Percentiles rank a stretch among this genome's conserved stretches.
Evolutionary conservation across 2,888 invertebrate species (phyloP).

Genomic region (Cyaniris semiargus): DNA sequence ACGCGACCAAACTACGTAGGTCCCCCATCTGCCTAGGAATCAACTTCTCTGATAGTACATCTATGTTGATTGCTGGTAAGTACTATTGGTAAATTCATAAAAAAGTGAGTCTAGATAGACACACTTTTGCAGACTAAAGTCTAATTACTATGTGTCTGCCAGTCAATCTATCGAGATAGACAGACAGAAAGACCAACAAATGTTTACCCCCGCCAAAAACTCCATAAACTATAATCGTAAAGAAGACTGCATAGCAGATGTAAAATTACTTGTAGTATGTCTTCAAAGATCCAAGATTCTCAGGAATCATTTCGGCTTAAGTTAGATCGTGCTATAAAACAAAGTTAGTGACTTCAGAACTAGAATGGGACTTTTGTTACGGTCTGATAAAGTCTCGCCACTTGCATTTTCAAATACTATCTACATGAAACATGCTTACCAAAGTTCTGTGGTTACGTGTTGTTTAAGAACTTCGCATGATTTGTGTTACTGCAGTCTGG

Average conservation of each 20-base stretch:
- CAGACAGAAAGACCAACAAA: too few relatives aligned
- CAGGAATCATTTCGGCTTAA: conserved; percentile 4
- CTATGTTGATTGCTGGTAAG: too few relatives aligned
- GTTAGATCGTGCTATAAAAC: conserved; percentile 23
- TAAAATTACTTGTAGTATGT: not conserved
- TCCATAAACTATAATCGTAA: not conserved
- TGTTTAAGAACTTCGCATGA: conserved; percentile 2
- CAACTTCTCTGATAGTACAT: too few relatives aligned
- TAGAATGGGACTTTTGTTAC: conserved; percentile 22
- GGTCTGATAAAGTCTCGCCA: conserved; percentile 24
- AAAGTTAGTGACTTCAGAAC: conserved; percentile 20
- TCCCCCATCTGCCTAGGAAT: too few relatives aligned
- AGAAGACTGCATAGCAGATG: not conserved
- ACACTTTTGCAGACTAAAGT: too few relatives aligned
- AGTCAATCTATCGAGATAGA: too few relatives aligned
- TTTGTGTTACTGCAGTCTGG: not conserved
- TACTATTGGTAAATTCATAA: too few relatives aligned
- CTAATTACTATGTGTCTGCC: too few relatives aligned
- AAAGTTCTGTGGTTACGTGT: conserved; percentile 1
- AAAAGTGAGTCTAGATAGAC: too few relatives aligned
- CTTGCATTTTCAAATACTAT: conserved; percentile 26
- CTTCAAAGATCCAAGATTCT: conserved; percentile 9
- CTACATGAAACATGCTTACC: conserved; percentile 19
- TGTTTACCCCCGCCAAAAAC: not conserved
- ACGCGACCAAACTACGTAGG: too few relatives aligned